Base-by-base conservation (phyloP, 1,140 invertebrate genomes). In the Aphaenogaster floridana region DNA sequence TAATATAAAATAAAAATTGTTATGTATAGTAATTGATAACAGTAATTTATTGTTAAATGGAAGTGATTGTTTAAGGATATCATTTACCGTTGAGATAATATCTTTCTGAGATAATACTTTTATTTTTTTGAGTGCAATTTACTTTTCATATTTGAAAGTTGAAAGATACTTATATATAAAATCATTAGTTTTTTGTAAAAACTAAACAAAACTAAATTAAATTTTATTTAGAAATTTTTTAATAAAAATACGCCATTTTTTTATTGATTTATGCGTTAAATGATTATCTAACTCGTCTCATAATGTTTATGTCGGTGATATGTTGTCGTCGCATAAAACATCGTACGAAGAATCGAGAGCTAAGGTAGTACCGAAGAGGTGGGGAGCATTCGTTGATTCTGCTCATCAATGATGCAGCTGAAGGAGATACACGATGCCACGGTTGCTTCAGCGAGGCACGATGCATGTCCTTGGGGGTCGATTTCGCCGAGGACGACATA, bases 341-440 rank as follows among this genome's bases (percentile, higher is more conserved):
- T 92, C 85, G 91, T 92, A 64, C 84, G 87, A 86, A 78, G 45
- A 69, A 80, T 8, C n/a, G 28, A 50, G 45, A 68, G 63, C 39
- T 61, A 85, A 45, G 39, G 64, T 48, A 76, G 64, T 48, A 76
- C 34, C 17, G 81, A 63, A 42, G 9, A 57, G 52, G 42, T 15
- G 48, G 54, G 28, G 48, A 72, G 57, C 54, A 90, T 57, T 83
- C 68, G 77, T 34, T 86, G 39, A 34, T 52, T 78, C 77, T 78
- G 76, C 77, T 90, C 91, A 95, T 95, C 92, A 95, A 95, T 95
- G 94, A 95, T 95, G 93, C 94, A 95, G 74, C 80, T 88, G 89
- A 93, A 93, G 79, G 91, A 94, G 93, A 95, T 94, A 94, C 94
- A 94, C 92, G 89, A 91, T 84, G 77, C 77, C 72, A 68, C 61